phyloP scores from a whole-genome alignment of 2,797 vertebrate species.

The Thamnophis elegans region DNA sequence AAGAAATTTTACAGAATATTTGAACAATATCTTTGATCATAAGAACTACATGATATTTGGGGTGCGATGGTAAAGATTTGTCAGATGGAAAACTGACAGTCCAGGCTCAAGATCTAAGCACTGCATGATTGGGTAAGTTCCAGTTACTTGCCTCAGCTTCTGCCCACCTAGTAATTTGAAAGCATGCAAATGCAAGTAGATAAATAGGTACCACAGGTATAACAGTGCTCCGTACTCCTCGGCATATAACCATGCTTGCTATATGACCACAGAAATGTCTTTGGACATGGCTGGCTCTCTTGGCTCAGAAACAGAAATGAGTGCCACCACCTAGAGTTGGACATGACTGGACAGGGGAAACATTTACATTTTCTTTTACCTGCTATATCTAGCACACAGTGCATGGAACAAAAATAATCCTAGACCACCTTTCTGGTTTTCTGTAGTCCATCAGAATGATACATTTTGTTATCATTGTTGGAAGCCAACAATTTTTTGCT shows the following conservation, averaged over 20 bases:
- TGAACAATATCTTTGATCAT: neutral
- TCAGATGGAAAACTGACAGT: neutral
- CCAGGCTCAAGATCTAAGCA: neutral
- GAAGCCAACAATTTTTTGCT: neutral
- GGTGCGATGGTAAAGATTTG: neutral
- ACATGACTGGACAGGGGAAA: neutral
- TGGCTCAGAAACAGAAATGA: neutral
- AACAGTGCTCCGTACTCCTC: neutral
- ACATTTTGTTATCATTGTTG: neutral
- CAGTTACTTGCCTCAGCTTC: neutral
- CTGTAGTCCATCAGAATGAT: conserved; percentile 8
- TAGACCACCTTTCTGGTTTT: neutral
- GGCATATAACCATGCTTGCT: neutral
- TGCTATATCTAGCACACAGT: neutral
- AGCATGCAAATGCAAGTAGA: neutral
- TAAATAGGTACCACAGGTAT: neutral
- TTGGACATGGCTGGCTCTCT: neutral
- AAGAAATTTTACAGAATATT: neutral
- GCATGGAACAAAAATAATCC: neutral
- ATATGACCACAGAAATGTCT: neutral
- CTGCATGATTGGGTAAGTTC: neutral
- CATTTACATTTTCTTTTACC: neutral
- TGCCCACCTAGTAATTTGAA: neutral
- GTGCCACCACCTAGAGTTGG: neutral
- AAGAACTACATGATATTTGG: neutral